Evolutionary conservation across 2,888 invertebrate genomes (phyloP).

Genomic region (Torymus tubicola): DNA sequence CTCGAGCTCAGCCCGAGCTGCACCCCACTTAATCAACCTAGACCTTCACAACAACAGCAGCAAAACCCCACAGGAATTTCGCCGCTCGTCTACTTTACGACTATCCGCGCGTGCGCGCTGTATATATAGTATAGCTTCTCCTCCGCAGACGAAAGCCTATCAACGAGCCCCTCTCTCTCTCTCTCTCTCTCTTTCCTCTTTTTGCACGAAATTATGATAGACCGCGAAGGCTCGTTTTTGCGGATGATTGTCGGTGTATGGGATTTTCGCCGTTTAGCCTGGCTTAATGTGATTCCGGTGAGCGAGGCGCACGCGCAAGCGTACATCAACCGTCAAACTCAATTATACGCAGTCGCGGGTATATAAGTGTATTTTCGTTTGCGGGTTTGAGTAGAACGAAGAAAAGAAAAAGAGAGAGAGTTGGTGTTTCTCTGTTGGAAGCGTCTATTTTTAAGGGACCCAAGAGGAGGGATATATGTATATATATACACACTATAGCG

Average conservation of each 20-base stretch:
- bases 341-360: conserved; percentile 15
- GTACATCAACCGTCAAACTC: conserved; percentile 31
- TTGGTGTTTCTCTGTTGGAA: too few relatives aligned
- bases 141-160: too few relatives aligned
- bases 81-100: conserved; percentile 9
- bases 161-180: background rate
- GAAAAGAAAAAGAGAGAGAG: too few relatives aligned
- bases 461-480: too few relatives aligned
- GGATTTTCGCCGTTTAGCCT: conserved; percentile 22
- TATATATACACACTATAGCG: too few relatives aligned
- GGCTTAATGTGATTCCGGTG: conserved; percentile 34
- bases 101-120: background rate
- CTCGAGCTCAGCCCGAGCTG: too few relatives aligned
- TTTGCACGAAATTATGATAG: conserved; percentile 48
- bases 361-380: too few relatives aligned
- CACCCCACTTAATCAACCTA: too few relatives aligned
- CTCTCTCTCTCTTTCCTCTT: background rate
- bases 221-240: conserved; percentile 38
- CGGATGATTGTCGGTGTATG: conserved; percentile 12
- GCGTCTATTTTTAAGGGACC: too few relatives aligned
- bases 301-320: background rate
- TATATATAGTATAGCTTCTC: too few relatives aligned
- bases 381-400: too few relatives aligned
- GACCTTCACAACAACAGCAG: background rate
- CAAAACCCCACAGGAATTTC: background rate